Percentiles rank a stretch among this genome's conserved stretches.
These are phyloP conservation scores for Hedya salicella DNA, from an alignment of 2,888 invertebrate species.

Conservation along the genomic window DNA sequence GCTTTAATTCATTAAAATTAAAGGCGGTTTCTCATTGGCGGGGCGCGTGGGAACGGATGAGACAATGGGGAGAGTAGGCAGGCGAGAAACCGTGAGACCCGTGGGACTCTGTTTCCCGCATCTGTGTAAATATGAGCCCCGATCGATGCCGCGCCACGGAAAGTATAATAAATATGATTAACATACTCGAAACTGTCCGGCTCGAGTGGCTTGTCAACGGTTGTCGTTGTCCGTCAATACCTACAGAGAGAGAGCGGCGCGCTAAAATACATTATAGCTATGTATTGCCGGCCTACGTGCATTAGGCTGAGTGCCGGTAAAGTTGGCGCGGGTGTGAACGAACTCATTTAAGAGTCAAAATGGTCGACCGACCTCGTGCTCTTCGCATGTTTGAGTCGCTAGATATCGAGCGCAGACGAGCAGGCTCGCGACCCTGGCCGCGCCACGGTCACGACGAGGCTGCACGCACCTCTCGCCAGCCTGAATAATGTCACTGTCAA, in stretches of 20 bases:
- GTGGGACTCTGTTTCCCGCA: constrained; percentile 52
- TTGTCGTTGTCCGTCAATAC: constrained; percentile 37
- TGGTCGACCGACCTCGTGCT: constrained; percentile 62
- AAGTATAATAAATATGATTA: constrained; percentile 29
- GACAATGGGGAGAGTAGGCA: constrained; percentile 70
- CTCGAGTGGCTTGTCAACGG: constrained; percentile 28
- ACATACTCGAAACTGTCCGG: constrained; percentile 27
- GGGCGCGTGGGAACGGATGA: constrained; percentile 64
- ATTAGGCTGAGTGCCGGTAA: constrained; percentile 71
- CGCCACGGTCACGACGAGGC: constrained; percentile 56
- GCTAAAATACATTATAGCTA: constrained; percentile 52
- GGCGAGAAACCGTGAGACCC: constrained; percentile 71
- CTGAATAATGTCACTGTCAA: constrained; percentile 50
- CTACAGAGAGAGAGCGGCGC: too few relatives aligned
- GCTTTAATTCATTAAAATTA: constrained; percentile 62
- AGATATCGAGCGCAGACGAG: constrained; percentile 58
- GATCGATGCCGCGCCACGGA: constrained; percentile 8
- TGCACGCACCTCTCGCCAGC: constrained; percentile 52
- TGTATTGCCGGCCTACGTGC: constrained; percentile 65
- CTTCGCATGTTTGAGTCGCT: constrained; percentile 53
- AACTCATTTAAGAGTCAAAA: constrained; percentile 81
- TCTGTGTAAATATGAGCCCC: constrained; percentile 54
- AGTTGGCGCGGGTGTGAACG: constrained; percentile 71
- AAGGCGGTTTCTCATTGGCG: constrained; percentile 55
- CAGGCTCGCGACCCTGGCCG: constrained; percentile 58